These are phyloP conservation scores for Drusus annulatus DNA, from an alignment of 1,140 invertebrate genomes.

Conservation along the genomic window DNA sequence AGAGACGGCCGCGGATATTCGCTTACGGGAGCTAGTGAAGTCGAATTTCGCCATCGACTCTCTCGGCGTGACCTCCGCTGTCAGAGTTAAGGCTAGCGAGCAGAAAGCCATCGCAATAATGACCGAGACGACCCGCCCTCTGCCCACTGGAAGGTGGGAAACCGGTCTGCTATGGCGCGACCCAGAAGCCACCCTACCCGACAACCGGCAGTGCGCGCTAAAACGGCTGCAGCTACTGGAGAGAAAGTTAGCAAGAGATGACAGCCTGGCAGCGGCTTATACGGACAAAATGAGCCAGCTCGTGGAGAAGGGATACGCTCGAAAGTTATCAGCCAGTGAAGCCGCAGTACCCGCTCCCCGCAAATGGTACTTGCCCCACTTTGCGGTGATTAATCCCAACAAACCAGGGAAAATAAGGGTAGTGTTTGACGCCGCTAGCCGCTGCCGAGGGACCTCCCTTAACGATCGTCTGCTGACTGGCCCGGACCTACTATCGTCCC, in stretches of 20 bases:
- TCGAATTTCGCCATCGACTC: too few species aligned
- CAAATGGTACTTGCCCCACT: conserved; percentile 62
- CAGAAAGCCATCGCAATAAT: too few species aligned
- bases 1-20: too few species aligned
- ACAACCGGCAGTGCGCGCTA: too few species aligned
- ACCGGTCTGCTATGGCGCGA: too few species aligned
- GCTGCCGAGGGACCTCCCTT: conserved; percentile 50
- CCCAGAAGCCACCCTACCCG: too few species aligned
- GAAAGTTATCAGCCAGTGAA: neutral
- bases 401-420: conserved; percentile 60
- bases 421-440: conserved; percentile 60
- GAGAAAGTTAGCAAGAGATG: neutral
- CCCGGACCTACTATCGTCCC: conserved; percentile 59
- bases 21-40: too few species aligned
- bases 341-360: neutral
- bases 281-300: neutral
- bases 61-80: too few species aligned
- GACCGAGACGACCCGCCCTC: too few species aligned
- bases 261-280: neutral
- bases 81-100: too few species aligned
- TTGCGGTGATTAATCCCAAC: conserved; percentile 58
- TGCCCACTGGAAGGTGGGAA: too few species aligned
- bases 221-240: too few species aligned
- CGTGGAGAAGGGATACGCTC: neutral
- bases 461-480: conserved; percentile 60